phyloP scores from a whole-genome alignment of 1,140 invertebrate genomes.

The Megathymus violae region DNA sequence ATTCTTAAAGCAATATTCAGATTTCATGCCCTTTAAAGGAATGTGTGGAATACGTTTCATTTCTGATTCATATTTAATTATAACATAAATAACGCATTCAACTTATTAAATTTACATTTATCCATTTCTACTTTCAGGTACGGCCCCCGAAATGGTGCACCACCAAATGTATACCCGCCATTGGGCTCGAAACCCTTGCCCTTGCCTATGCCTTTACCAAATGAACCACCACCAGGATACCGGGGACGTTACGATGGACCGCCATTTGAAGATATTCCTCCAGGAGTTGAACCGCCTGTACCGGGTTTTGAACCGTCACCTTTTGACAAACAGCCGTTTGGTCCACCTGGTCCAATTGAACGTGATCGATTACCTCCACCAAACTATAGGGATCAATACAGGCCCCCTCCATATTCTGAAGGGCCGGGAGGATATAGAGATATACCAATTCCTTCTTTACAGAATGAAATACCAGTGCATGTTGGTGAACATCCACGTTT shows the following conservation, averaged over 20 bases:
- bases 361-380: constrained; percentile 68
- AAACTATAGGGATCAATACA: constrained; percentile 70
- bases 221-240: constrained; percentile 62
- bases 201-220: constrained; percentile 53
- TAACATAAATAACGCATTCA: too few relatives aligned
- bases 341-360: constrained; percentile 60
- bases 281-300: constrained; percentile 81
- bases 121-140: constrained; percentile 60
- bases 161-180: constrained; percentile 56
- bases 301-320: constrained; percentile 82
- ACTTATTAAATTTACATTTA: background rate
- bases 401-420: constrained; percentile 63
- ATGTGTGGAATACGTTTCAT: too few relatives aligned
- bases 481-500: constrained; percentile 56
- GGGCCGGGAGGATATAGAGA: constrained; percentile 63
- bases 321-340: constrained; percentile 74
- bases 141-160: constrained; percentile 66
- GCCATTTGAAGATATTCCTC: constrained; percentile 77
- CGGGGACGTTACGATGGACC: constrained; percentile 71
- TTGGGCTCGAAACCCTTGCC: constrained; percentile 58
- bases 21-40: constrained; percentile 9
- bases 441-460: constrained; percentile 54
- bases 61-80: too few relatives aligned
- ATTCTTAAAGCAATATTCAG: constrained; percentile 46
- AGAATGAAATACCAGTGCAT: constrained; percentile 67